Base-by-base conservation (phyloP, 2,113 vertebrate species). In the Trogon melanurus region DNA sequence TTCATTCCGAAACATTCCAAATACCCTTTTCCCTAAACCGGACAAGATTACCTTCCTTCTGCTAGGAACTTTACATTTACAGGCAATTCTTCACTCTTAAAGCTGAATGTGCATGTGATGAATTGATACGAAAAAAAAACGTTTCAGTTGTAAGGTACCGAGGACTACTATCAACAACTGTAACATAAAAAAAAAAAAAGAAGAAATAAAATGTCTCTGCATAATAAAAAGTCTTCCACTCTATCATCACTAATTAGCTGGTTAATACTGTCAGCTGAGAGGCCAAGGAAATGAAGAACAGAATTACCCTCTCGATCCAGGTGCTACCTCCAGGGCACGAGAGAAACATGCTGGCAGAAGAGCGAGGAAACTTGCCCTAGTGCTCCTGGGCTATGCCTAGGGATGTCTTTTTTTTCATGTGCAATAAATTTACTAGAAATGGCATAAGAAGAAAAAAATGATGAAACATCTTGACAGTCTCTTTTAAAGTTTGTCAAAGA, bases 241-340 rank as follows among this genome's bases (percentile, higher is more conserved):
- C 66, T 72, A 71, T 90, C 66, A 79, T 66, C 45, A 11, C 75
- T 96, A 92, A 96, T 96, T 96, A 94, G 10, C 58, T 85, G 36
- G 73, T 83, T 96, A 90, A 84, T 85, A 62, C 60, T 95, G 79
- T 92, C 93, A 97, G 82, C 91, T 67, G 61, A 93, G 81, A 92
- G 79, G 65, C 67, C 81, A 72, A 74, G 48, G 27, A 86, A 92
- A 95, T 36, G 23, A 91, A 95, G 76, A 94, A 58, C 29, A 91
- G 74, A 96, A 53, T 78, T 94, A 87, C 74, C 73, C 72, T 96
- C 89, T 96, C 79, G 1, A 96, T 91, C 91, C 97, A 97, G 93
- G 90, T 97, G 96, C 79, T 96, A 93, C 97, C 97, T 97, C 67
- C 95, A 96, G 97, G 97, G 97, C 96, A 97, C 66, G 41, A 96